Base-by-base conservation (phyloP, 2,888 invertebrate species). In the Acrobasis repandana region DNA sequence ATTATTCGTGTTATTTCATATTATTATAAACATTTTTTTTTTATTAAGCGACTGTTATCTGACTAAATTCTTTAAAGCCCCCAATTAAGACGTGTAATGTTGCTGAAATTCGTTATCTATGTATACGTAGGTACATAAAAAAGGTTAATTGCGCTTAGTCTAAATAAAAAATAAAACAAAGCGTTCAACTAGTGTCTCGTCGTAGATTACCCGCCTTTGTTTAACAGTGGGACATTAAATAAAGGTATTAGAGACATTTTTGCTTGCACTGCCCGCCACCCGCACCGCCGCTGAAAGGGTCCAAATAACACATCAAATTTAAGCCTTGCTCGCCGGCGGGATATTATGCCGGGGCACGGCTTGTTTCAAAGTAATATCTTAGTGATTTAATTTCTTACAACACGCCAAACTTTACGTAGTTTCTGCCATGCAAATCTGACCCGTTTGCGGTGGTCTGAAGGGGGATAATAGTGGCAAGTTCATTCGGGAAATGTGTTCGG, bases 361-460 rank as follows among this genome's bases (percentile, higher is more conserved):
- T 66, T 63, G 74, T 60, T 72, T 68, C 72, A 65, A 67, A 66
- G 63, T 74, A 73, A 77, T 76, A 74, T 79, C 67, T 76, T 75
- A 72, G 69, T 74, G 74, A 80, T 79, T 80, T 77, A 74, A 80
- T 80, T 80, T 79, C 76, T 77, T 71, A 63, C 57, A 18, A 54
- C 47, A 14, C 52, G 38, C 60, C 56, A 62, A 56, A 36, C 38
- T 63, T 11, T 38, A 46, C 14, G 50, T 6, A 48, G 49, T 33
- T 34, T 56, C 48, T 8, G 14, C 14, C 33, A 50, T 38, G 33
- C 50, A 50, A 62, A 61, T 61, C 20, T 63, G 18, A 38, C 10
- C 56, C 38, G 34, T 62, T 28, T 46, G 11, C 11, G 14, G 16
- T 11, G 36, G 58, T 48, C 43, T n/a, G 10, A 34, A 54, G 28